These are phyloP conservation scores for Uropetala carovei DNA, from an alignment of 2,888 invertebrate species.

Conservation along the genomic window DNA sequence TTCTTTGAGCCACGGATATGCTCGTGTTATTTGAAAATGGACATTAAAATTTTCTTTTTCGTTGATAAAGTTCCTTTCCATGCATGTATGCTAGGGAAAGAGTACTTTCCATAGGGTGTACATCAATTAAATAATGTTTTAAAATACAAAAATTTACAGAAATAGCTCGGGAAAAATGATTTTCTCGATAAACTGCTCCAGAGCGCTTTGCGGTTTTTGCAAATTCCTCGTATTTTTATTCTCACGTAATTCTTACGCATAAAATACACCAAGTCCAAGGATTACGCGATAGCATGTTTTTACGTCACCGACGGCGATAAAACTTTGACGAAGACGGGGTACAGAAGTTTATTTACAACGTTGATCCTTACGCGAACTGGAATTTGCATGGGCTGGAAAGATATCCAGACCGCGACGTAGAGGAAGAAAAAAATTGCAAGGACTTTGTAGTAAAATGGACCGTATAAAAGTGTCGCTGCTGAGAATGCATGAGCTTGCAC, in stretches of 20 bases:
- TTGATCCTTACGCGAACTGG: constrained; percentile 21
- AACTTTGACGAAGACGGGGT: constrained; percentile 34
- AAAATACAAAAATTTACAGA: too few relatives aligned
- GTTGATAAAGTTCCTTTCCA: too few relatives aligned
- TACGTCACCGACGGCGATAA: background rate
- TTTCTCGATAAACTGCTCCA: too few relatives aligned
- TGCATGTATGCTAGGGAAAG: too few relatives aligned
- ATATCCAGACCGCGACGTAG: constrained; percentile 9
- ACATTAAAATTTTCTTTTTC: too few relatives aligned
- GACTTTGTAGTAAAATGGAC: background rate
- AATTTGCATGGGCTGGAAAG: constrained; percentile 49
- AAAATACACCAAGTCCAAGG: background rate
- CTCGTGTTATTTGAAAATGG: too few relatives aligned
- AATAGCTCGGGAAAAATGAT: too few relatives aligned
- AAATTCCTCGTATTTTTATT: background rate
- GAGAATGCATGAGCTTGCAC: constrained; percentile 30
- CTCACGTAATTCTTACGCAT: background rate
- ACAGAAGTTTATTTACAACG: constrained; percentile 39
- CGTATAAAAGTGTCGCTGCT: background rate
- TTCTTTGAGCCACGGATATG: too few relatives aligned
- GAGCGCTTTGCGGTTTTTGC: too few relatives aligned
- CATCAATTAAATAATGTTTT: too few relatives aligned
- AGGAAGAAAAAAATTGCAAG: background rate
- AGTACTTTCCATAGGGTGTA: too few relatives aligned
- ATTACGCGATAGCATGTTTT: background rate